Base-by-base conservation (phyloP, 2,113 vertebrate genomes). In the Thryonomys swinderianus region DNA sequence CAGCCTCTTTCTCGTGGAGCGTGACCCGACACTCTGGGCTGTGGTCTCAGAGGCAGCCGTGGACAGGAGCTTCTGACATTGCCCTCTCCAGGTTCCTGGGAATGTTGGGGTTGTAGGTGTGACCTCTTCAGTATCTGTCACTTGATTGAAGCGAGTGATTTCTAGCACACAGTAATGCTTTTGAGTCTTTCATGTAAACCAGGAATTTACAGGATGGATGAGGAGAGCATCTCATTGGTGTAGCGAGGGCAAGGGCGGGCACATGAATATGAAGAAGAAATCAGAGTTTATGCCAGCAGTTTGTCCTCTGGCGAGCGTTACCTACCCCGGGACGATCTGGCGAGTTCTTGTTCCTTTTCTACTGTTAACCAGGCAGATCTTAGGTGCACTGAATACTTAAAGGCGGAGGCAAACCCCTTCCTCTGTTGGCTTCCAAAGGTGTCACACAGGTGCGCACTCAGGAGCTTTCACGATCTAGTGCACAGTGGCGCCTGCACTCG, bases 11-110 rank as follows among this genome's bases (percentile, higher is more conserved):
- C 13, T 78, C 0, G 9, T 1, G 6, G 18, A 5, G 48, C 10
- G 48, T 5, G 2, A 0, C 13, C 7, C 18, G 4, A 0, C 45
- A 3, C 16, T 7, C 0, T 11, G 37, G 64, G 37, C 23, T 3
- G 27, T 16, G 30, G 10, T 17, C 69, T 66, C 30, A 8, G 20
- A 8, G 55, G 17, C 30, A 32, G 30, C 40, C 25, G 4, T 14
- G 27, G 12, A 13, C 23, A n/a, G 55, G 14, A 32, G 62, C 17
- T 0, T 67, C 78, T 32, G 12, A 7, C 7, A 0, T 34, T 27
- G 51, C 51, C 40, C 5, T 34, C 30, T 69, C 27, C 25, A 0
- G 14, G 37, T 40, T 76, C 71, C 78, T 57, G 25, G 67, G 9
- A 30, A 27, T 32, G 32, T 82, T 10, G 18, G 17, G 79, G 59